Evolutionary conservation across 2,888 invertebrate species (phyloP), one percentile per base, ranked within the genome.

Genomic region (Parnassius mnemosyne): DNA sequence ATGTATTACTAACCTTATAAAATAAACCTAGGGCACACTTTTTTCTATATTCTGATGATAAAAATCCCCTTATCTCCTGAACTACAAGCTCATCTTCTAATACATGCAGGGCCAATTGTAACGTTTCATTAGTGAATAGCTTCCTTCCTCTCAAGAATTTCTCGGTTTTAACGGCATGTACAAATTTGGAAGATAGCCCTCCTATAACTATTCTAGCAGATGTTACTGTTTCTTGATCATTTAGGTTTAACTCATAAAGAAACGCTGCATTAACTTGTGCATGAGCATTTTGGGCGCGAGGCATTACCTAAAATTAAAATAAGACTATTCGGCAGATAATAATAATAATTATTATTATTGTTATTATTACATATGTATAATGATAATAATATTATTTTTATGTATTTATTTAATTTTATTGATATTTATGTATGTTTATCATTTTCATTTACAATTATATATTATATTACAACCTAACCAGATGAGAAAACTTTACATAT

Each of bases 191-290:
- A 0, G 87, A 85, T 16, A 95, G 92, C 0, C 93, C 93, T 12
- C 94, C 94, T 57, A 92, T 93, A 1, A 94, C 93, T n/a, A 95
- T 92, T 12, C 20, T 82, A 2, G 94, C 94, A n/a, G 84, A 84
- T 20, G 78, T 65, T 0, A 93, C 76, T 44, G 10, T 77, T 10
- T 75, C 75, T 65, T 89, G 69, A 67, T 82, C 62, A 67, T 76
- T 68, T 54, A 25, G 13, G 9, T 69, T 73, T 53, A 95, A 77
- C 75, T 93, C 92, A 63, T 95, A 92, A 0, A 94, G 81, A 76
- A 96, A 96, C 3, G 93, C 96, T 13, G 95, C 95, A 71, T 96
- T 95, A 0, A 96, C 94, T 73, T 94, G 93, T 0, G 96, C 96
- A 70, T 95, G 95, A 0, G 95, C 94, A 73, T 95, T 95, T 84